A percentile compares a stretch with the other conserved stretches of the same genome.
These are phyloP conservation scores for Oryctes rhinoceros DNA, from an alignment of 1,140 invertebrate genomes.

Conservation along the genomic window DNA sequence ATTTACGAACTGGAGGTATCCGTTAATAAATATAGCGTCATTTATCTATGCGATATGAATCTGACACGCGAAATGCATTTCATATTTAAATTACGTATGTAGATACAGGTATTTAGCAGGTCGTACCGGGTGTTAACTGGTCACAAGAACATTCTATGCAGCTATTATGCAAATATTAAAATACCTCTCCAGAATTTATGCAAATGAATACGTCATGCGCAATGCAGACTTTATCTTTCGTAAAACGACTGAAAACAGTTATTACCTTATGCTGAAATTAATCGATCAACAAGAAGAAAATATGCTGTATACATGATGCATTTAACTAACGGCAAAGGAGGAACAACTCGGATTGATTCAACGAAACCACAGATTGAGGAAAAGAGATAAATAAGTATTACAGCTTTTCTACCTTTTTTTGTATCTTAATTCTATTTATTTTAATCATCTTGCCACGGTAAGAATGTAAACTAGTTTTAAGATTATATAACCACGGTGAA, in stretches of 20 bases:
- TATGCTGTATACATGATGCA: neutral
- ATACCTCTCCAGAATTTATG: neutral
- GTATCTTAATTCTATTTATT: constrained; percentile 16
- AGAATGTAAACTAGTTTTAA: constrained; percentile 39
- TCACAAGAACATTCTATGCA: neutral
- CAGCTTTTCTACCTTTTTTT: constrained; percentile 7
- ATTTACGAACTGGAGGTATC: neutral
- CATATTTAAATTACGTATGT: constrained; percentile 27
- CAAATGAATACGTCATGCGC: neutral
- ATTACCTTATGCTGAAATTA: too few species aligned
- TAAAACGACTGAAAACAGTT: too few species aligned
- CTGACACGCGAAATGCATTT: constrained; percentile 30
- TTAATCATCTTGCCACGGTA: constrained; percentile 14
- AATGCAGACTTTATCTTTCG: too few species aligned
- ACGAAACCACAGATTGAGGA: neutral
- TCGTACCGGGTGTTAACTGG: neutral
- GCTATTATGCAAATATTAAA: neutral
- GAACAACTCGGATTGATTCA: neutral
- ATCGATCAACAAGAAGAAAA: neutral
- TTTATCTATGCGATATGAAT: constrained; percentile 17
- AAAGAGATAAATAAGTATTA: neutral
- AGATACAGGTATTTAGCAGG: neutral
- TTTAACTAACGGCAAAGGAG: neutral
- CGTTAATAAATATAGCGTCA: constrained; percentile 4
- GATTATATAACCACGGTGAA: constrained; percentile 39